Conservation (phyloP, 2,888 invertebrate genomes). For the Rapana venosa region DNA sequence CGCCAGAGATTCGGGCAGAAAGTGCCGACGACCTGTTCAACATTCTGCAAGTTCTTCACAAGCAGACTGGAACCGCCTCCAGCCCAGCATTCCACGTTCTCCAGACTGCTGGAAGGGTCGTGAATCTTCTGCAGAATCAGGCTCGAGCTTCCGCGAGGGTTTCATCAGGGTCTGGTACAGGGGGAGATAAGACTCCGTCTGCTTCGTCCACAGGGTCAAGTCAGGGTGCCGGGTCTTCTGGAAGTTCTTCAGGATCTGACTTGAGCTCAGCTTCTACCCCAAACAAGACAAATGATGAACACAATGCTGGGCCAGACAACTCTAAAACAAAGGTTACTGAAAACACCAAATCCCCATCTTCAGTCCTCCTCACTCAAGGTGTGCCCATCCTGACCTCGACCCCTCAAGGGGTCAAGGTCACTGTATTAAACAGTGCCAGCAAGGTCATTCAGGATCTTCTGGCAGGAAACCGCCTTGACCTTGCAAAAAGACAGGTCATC, state of each 20-base stretch:
- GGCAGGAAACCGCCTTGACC: conserved; percentile 6
- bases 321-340: neutral
- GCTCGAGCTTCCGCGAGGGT: neutral
- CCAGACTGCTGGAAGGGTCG: neutral
- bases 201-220: neutral
- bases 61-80: neutral
- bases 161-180: neutral
- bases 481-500: neutral
- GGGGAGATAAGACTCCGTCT: neutral
- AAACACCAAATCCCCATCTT: neutral
- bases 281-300: neutral
- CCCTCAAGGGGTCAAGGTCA: conserved; percentile 24
- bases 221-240: neutral
- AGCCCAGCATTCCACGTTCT: neutral
- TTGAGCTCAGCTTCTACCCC: neutral
- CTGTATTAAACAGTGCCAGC: neutral
- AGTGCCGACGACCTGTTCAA: neutral
- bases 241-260: neutral
- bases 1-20: neutral
- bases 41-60: neutral
- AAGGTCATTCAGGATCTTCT: neutral
- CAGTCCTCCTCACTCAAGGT: neutral
- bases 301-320: neutral
- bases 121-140: neutral
- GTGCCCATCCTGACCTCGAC: neutral